Percentiles rank a stretch among this genome's conserved stretches.
These are phyloP conservation scores for Rhodeus uyekii DNA, from an alignment of 2,797 vertebrate genomes.

Conservation along the genomic window DNA sequence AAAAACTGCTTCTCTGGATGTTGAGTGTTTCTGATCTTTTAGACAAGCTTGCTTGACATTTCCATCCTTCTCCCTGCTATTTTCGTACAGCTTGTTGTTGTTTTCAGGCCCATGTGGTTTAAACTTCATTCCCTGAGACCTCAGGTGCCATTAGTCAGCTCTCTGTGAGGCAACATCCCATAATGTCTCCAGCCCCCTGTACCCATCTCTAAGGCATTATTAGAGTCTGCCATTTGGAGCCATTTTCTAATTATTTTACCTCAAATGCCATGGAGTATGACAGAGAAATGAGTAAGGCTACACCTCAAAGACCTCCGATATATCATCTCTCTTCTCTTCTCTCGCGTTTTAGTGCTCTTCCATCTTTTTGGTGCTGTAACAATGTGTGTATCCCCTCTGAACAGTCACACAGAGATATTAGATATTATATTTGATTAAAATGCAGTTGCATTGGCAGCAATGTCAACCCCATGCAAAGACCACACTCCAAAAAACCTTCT, in stretches of 20 bases:
- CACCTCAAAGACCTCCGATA: conserved; percentile 30
- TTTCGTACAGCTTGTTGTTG: conserved; percentile 40
- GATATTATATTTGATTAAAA: conserved; percentile 1
- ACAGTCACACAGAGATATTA: not conserved
- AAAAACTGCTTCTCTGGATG: conserved; percentile 4
- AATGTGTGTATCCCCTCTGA: not conserved
- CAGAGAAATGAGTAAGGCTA: conserved; percentile 49
- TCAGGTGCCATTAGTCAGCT: conserved; percentile 56
- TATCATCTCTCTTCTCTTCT: not conserved
- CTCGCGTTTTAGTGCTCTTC: not conserved
- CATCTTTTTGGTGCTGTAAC: not conserved
- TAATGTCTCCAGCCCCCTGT: conserved; percentile 44
- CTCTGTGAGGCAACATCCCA: conserved; percentile 51
- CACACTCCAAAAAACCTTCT: not conserved
- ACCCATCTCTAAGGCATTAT: conserved; percentile 52
- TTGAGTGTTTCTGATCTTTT: conserved; percentile 32
- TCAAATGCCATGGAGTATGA: conserved; percentile 53
- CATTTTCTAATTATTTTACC: conserved; percentile 58
- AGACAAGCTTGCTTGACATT: conserved; percentile 51
- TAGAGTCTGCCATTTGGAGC: conserved; percentile 50
- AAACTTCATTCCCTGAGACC: conserved; percentile 42
- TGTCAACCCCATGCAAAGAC: not conserved
- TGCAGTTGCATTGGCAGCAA: not conserved
- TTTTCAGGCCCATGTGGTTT: conserved; percentile 37
- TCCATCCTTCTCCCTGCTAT: conserved; percentile 52